A percentile compares a stretch with the other conserved stretches of the same genome.
Conservation (phyloP, 2,888 invertebrate species). For the Pyrocoelia pectoralis region DNA sequence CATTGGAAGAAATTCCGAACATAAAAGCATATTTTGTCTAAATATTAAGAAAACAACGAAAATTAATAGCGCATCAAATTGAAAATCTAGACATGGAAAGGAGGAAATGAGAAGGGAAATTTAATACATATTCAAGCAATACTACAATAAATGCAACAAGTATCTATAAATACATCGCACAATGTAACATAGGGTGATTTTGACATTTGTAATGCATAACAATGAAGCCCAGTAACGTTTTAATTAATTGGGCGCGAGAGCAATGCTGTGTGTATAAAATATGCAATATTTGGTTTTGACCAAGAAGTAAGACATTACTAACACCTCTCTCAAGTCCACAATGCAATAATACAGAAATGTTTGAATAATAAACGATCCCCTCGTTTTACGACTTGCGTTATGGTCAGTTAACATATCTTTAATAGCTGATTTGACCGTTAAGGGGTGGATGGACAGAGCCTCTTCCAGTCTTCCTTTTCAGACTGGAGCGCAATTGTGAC, state of each 20-base stretch:
- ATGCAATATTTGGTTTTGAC: neutral
- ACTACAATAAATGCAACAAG: too few relatives aligned
- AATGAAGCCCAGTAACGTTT: too few relatives aligned
- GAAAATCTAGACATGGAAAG: too few relatives aligned
- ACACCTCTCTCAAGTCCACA: neutral
- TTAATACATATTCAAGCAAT: too few relatives aligned
- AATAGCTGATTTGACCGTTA: constrained; percentile 33
- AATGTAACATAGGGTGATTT: too few relatives aligned
- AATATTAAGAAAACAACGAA: too few relatives aligned
- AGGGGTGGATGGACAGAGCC: constrained; percentile 25
- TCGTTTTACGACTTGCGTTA: constrained; percentile 33
- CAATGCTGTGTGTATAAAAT: neutral
- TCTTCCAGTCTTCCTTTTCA: constrained; percentile 14
- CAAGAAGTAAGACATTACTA: neutral
- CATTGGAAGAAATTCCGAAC: neutral
- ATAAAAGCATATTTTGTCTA: neutral
- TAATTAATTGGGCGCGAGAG: neutral
- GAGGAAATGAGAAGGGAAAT: too few relatives aligned
- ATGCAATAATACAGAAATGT: neutral
- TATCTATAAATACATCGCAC: too few relatives aligned
- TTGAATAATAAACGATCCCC: constrained; percentile 29
- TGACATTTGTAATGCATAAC: too few relatives aligned
- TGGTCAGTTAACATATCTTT: constrained; percentile 39
- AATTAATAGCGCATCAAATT: too few relatives aligned
- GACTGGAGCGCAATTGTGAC: constrained; percentile 18